Evolutionary conservation across 2,113 vertebrate species (phyloP), one percentile per base, ranked within the genome.

Genomic region (Coptodon rendalli): DNA sequence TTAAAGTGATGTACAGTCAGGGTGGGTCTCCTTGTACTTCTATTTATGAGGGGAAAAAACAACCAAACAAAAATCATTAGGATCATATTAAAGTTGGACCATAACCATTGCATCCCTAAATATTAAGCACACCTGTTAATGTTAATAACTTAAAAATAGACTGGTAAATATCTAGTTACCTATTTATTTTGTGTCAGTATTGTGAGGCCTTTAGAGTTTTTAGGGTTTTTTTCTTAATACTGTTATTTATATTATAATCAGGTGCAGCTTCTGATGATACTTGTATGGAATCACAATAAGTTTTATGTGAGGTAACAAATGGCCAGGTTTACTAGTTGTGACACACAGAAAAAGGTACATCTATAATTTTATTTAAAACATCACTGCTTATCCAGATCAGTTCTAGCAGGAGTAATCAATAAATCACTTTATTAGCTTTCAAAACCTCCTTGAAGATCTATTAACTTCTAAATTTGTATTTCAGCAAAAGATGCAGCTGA

Each of bases 401-500:
- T 48, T 76, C 40, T 0, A 45, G 43, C 14, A 19, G 68, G 24
- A 24, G 1, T 43, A 43, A 43, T 71, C n/a, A 1, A 24, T 43
- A 76, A 48, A 48, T 76, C 8, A 29, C 24, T 45, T 29, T 29
- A 73, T 17, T 7, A 7, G 7, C 22, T 76, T 48, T 45, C 0
- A 6, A 73, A 73, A 73, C 4, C 22, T 36, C 31, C 22, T n/a
- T 13, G 31, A 17, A 11, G 1, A 12, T 68, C 1, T 34, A 5
- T 31, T 78, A 78, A 78, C 24, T 1, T 17, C 6, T 87, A 43
- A 17, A 40, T 85, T 83, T 6, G 8, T 27, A 19, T 95, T 92
- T 80, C 40, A 99, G 98, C 97, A 97, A 95, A 99, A 98, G 66
- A 50, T 99, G 87, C 97, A 97, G 48, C 85, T 97, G 80, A 98